A percentile compares a stretch with the other conserved stretches of the same genome.
phyloP scores from a whole-genome alignment of 2,113 vertebrate species.

The Aepyceros melampus region DNA sequence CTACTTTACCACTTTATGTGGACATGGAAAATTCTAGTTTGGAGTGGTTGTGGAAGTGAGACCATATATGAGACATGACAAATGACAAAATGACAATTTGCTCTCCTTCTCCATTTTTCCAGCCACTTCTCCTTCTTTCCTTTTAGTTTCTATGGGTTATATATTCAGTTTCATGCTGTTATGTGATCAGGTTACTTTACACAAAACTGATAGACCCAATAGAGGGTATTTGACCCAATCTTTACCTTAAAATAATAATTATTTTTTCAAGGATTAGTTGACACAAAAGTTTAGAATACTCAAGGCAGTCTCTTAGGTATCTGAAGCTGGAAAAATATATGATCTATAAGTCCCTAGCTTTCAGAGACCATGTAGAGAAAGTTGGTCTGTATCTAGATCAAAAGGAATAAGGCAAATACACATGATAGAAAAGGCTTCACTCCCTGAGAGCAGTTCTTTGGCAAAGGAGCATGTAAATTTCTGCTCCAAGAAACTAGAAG shows the following conservation, averaged over 20 bases:
- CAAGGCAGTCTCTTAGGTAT: not conserved
- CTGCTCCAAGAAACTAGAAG: not conserved
- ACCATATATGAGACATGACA: not conserved
- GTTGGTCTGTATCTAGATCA: not conserved
- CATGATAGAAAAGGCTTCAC: not conserved
- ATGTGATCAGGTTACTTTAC: not conserved
- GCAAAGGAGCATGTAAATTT: not conserved
- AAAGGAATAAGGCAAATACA: rapidly evolving
- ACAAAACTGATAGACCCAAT: not conserved
- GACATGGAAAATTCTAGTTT: not conserved
- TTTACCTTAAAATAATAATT: not conserved
- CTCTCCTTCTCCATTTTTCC: not conserved
- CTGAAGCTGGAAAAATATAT: not conserved
- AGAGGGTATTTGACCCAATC: rapidly evolving
- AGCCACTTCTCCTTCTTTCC: not conserved
- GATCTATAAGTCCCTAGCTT: not conserved
- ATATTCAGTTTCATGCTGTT: not conserved
- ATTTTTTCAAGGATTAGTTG: not conserved
- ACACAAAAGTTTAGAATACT: not conserved
- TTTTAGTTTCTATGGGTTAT: not conserved
- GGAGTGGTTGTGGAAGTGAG: not conserved
- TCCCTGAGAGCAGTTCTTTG: not conserved
- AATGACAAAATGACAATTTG: not conserved
- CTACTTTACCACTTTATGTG: not conserved
- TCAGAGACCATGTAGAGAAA: not conserved